These are phyloP conservation scores for Pollachius pollachius DNA, from an alignment of 2,113 vertebrate species.

Conservation along the genomic window DNA sequence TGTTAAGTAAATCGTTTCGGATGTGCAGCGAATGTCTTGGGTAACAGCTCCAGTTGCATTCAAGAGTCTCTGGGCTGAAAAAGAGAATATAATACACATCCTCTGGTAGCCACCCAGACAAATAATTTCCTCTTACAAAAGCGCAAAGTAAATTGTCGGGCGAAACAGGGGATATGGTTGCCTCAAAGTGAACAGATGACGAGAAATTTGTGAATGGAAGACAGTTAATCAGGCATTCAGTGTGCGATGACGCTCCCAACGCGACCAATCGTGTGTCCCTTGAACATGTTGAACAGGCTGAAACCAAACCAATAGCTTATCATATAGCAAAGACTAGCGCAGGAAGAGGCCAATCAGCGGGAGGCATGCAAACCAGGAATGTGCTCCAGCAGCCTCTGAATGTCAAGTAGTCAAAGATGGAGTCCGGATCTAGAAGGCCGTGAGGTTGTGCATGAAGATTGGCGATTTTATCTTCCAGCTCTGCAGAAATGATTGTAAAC, in stretches of 20 bases:
- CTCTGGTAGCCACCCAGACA: too few relatives aligned
- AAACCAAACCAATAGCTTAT: constrained; percentile 74
- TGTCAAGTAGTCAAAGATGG: constrained; percentile 98
- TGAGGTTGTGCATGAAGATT: constrained; percentile 77
- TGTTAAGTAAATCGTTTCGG: too few relatives aligned
- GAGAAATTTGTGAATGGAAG: constrained; percentile 86
- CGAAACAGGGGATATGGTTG: neutral
- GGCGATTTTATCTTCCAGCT: constrained; percentile 47
- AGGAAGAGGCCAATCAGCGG: constrained; percentile 79
- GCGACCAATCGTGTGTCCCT: constrained; percentile 66
- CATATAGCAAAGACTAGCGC: constrained; percentile 84
- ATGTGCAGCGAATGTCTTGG: too few relatives aligned
- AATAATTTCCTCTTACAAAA: neutral
- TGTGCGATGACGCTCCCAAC: constrained; percentile 69
- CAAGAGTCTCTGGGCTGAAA: too few relatives aligned
- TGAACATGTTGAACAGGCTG: constrained; percentile 73
- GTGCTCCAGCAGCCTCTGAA: constrained; percentile 87
- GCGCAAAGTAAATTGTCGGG: neutral
- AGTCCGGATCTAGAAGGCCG: constrained; percentile 85
- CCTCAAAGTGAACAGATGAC: neutral
- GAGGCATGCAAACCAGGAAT: constrained; percentile 85
- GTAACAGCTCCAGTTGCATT: too few relatives aligned
- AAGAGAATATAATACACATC: too few relatives aligned
- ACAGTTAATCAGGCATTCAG: constrained; percentile 80
- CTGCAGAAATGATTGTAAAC: constrained; percentile 24